phyloP scores from a whole-genome alignment of 64 coral and sea anemone species.

The Exaiptasia diaphana region DNA sequence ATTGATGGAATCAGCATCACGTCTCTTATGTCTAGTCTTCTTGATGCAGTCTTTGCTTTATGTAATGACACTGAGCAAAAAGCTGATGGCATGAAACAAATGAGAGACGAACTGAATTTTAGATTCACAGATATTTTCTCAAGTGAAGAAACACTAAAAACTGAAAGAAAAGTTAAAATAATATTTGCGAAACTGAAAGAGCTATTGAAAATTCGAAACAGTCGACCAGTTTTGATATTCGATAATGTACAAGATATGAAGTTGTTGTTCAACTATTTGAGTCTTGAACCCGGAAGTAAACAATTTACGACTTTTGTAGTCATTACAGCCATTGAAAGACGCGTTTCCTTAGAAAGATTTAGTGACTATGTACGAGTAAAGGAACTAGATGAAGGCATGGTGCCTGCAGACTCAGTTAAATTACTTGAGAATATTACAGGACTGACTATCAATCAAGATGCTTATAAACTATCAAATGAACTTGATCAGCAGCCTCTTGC shows the following conservation, averaged over 20 bases:
- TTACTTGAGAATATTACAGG: conserved; percentile 57
- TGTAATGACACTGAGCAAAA: neutral
- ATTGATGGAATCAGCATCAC: conserved; percentile 44
- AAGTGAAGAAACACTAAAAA: conserved; percentile 30
- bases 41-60: conserved; percentile 50
- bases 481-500: conserved; percentile 63
- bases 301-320: conserved; percentile 31
- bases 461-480: conserved; percentile 18
- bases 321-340: conserved; percentile 45
- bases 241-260: conserved; percentile 73
- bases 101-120: conserved; percentile 68
- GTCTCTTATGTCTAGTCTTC: conserved; percentile 68
- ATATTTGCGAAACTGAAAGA: conserved; percentile 53
- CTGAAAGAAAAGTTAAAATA: conserved; percentile 43
- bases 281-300: conserved; percentile 64
- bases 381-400: conserved; percentile 72
- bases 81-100: conserved; percentile 63
- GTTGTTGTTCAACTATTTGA: conserved; percentile 51
- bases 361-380: conserved; percentile 43
- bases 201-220: conserved; percentile 44
- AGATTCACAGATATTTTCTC: conserved; percentile 44
- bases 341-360: conserved; percentile 46
- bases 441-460: neutral
- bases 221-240: conserved; percentile 68
- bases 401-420: conserved; percentile 33